Conservation (phyloP, 1,140 invertebrate species). For the Drosophila albomicans region DNA sequence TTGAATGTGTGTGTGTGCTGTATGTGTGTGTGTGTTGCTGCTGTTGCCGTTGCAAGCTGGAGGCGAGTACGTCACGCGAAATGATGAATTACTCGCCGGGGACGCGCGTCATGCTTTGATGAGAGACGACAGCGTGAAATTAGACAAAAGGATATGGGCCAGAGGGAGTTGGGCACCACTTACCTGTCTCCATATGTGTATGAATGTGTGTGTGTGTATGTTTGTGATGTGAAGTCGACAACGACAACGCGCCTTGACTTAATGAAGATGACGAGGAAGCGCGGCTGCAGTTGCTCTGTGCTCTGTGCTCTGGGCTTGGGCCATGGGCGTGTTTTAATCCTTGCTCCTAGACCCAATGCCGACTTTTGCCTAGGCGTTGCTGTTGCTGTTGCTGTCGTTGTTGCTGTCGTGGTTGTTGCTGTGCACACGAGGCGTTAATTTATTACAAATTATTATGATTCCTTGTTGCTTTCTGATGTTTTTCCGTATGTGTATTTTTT, state of each 20-base stretch:
- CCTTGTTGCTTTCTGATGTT: constrained; percentile 62
- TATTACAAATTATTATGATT: constrained; percentile 84
- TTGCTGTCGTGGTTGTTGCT: constrained; percentile 53
- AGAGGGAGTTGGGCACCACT: constrained; percentile 41
- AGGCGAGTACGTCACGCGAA: constrained; percentile 76
- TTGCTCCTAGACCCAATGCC: constrained; percentile 52
- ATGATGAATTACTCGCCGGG: constrained; percentile 83
- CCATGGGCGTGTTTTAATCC: constrained; percentile 64
- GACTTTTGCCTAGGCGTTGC: constrained; percentile 30
- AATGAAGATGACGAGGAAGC: constrained; percentile 74
- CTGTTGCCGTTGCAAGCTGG: constrained; percentile 16
- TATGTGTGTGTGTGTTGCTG: constrained; percentile 21
- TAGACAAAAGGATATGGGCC: constrained; percentile 76
- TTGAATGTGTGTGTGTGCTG: constrained; percentile 14
- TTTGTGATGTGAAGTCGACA: constrained; percentile 58
- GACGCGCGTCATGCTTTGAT: constrained; percentile 82
- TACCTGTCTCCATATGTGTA: constrained; percentile 4
- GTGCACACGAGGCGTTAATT: constrained; percentile 75
- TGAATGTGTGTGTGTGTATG: constrained; percentile 22
- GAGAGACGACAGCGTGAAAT: constrained; percentile 82
- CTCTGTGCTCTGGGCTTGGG: constrained; percentile 1
- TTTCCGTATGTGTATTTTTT: constrained; percentile 27
- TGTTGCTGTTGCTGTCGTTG: constrained; percentile 46
- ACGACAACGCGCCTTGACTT: constrained; percentile 74
- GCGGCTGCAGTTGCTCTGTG: constrained; percentile 12